Conservation (phyloP, 1,140 invertebrate genomes). For the Pogonus chalceus region DNA sequence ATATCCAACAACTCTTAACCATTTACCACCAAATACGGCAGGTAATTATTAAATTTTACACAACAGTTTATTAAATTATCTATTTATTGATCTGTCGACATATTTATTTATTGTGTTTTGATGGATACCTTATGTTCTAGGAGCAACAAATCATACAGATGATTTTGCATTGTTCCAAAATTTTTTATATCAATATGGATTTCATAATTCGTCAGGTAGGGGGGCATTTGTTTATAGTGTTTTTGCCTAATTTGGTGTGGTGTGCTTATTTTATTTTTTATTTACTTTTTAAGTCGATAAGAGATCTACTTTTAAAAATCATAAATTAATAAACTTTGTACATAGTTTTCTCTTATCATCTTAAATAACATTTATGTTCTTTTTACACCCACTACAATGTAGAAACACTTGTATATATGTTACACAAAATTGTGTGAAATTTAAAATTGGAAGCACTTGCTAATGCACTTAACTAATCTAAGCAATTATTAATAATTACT, state of each 20-base stretch:
- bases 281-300: not conserved
- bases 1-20: not conserved
- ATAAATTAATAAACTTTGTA: too few species aligned
- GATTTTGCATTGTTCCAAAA: conserved; percentile 7
- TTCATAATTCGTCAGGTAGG: conserved; percentile 2
- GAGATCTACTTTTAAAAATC: too few species aligned
- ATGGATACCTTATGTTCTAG: conserved; percentile 3
- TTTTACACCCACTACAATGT: not conserved
- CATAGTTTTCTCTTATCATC: too few species aligned
- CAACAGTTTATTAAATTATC: too few species aligned
- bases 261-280: not conserved
- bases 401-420: not conserved
- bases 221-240: not conserved
- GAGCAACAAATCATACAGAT: conserved; percentile 4
- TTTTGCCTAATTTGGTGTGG: not conserved
- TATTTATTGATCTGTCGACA: not conserved
- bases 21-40: not conserved
- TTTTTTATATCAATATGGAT: conserved; percentile 6
- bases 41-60: not conserved
- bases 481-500: too few species aligned
- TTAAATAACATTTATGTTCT: not conserved
- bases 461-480: too few species aligned
- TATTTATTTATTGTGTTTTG: not conserved
- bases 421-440: not conserved
- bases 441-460: too few species aligned